Base-by-base conservation (phyloP, 1,140 invertebrate genomes). In the Sesamia nonagrioides region DNA sequence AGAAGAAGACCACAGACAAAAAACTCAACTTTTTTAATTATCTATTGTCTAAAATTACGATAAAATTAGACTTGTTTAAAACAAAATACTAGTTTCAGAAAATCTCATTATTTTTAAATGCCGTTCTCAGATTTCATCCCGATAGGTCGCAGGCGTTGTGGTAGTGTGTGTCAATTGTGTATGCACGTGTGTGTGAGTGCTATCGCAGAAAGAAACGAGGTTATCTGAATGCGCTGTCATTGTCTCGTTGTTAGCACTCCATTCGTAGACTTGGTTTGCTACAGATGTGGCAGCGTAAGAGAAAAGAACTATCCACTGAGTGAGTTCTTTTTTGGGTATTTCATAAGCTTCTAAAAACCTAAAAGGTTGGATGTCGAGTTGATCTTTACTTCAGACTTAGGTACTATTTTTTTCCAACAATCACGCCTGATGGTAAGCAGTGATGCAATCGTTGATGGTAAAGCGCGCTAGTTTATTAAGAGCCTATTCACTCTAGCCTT, bases 121-220 rank as follows among this genome's bases (percentile, higher is more conserved):
- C 15, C 68, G 40, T 48, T 75, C 74, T 76, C 74, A 76, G 74
- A 76, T 76, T 63, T 52, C 74, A 76, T 76, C 74, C 45, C 56
- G 74, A 76, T 76, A 76, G 37, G 37, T 48, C 58, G 52, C 18
- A 56, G 45, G 11, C 13, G 72, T 18, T 21, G 37, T 8, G 45
- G 3, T 61, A 74, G 79, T 77, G 63, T 79, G 63, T 81, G 68
- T 77, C 56, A 56, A 60, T 76, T 63, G 60, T 54, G 33, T 63
- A 58, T 63, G 45, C 50, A 48, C 63, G 68, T 52, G 7, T 83
- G 83, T 89, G 88, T 91, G 89, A 74, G 90, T 85, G 91, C 85
- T 91, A 92, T 93, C 91, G 86, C 86, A 83, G 84, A 93, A 94
- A 94, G 92, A 93, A 94, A 93, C 93, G 91, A 93, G 92, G 92